Base-by-base conservation (phyloP, 2,888 invertebrate genomes). In the Apantesis nais region DNA sequence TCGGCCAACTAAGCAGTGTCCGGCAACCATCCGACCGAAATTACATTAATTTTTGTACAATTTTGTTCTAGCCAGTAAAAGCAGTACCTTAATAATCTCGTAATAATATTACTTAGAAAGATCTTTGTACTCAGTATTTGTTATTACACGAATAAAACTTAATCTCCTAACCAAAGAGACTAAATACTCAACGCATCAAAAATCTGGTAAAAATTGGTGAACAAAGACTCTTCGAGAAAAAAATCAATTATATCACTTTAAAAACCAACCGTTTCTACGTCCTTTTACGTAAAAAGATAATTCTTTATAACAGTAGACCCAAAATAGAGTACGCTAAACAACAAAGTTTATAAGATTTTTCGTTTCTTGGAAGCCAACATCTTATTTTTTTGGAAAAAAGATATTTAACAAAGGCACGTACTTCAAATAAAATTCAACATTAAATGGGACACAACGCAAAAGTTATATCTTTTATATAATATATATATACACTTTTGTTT, bases 401-500 rank as follows among this genome's bases (percentile, higher is more conserved):
- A 55, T 1, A 2, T 12, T 14, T 68, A 25, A 31, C 48, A 60
- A 31, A 31, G 31, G 31, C 29, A 29, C 19, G 34, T 7, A 48
- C 8, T 7, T 73, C 52, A 67, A 63, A 75, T 74, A 72, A 78
- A 79, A 76, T 55, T 55, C 65, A 68, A 73, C 68, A 67, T 71
- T 69, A 25, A 25, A 73, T 67, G 48, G 66, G 41, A 63, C 37
- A 64, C 61, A 66, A 66, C 52, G 61, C 22, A 58, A 52, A 62
- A 52, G 70, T 73, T 62, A 70, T 61, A 31, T 65, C 1, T 52
- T 2, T 52, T 52, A 31, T 5, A 11, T 31, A 22, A 19, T 74
- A 73, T 71, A 71, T 75, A 72, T 73, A 75, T 74, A 77, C 62
- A 66, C 61, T 70, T 64, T 75, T 75, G 75, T 79, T 74, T 74